Evolutionary conservation across 2,113 vertebrate species (phyloP).

Genomic region (Lophura nycthemera): DNA sequence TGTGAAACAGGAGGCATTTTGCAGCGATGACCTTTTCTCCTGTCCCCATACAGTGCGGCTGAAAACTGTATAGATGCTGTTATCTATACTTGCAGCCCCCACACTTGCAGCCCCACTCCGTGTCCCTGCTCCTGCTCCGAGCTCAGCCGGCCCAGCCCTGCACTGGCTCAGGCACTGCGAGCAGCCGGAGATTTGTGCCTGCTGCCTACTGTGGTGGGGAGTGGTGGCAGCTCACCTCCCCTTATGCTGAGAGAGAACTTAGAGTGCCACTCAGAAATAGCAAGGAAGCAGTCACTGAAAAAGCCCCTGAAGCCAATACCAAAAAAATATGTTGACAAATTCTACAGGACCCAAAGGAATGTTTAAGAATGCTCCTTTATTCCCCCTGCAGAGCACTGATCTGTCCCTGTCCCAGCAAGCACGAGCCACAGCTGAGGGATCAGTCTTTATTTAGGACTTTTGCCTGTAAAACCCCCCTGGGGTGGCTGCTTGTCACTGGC

Average conservation of each 20-base stretch:
- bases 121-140: neutral
- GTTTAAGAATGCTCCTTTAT: neutral
- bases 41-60: neutral
- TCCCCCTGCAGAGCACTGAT: neutral
- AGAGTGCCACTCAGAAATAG: constrained; percentile 13
- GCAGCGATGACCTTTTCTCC: neutral
- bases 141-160: neutral
- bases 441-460: neutral
- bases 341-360: neutral
- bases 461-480: neutral
- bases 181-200: constrained; percentile 50
- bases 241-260: constrained; percentile 46
- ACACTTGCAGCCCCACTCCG: neutral
- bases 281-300: constrained; percentile 19
- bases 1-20: neutral
- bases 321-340: neutral
- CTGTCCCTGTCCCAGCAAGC: neutral
- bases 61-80: neutral
- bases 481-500: neutral
- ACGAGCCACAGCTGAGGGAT: neutral
- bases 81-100: neutral
- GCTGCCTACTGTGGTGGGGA: constrained; percentile 11
- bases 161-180: constrained; percentile 32
- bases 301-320: constrained; percentile 40
- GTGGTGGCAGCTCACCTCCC: constrained; percentile 45